Evolutionary conservation across 2,888 invertebrate species (phyloP), one percentile per base, ranked within the genome.

Genomic region (Muschampia plurimacula): DNA sequence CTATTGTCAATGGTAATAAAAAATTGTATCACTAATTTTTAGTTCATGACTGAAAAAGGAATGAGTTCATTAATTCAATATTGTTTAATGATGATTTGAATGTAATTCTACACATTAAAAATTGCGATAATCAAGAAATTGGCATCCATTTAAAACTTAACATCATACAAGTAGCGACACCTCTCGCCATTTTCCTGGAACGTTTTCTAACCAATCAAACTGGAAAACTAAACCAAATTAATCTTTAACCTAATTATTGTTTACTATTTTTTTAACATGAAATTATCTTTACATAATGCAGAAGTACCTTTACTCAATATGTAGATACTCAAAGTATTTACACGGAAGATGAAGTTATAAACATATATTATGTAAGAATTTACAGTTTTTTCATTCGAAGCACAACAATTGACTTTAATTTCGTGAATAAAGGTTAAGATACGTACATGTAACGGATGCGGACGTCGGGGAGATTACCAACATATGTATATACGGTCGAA

Each of bases 161-260:
- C 62, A 75, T 75, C 22, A 71, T 68, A 77, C 79, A 12, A 62
- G 76, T 85, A 81, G 88, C 87, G 90, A 83, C 90, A 89, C 84
- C 90, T 90, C 77, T 76, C 72, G 79, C 13, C 63, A 63, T 64
- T 67, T 72, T 63, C 60, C 36, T 46, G 36, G 70, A 36, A 67
- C 74, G 75, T 77, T 74, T 78, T 70, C 75, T 74, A 79, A 82
- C 77, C 77, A 71, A 63, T 41, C 4, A 36, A 41, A 22, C 62
- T 69, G 57, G 70, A 69, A 69, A 69, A 79, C 77, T 78, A 80
- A 66, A 28, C 44, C 44, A 44, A 44, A 81, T 82, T 82, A 80
- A 32, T 32, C 75, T 15, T 8, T 22, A 55, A 77, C 46, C 39
- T 15, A 22, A 63, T 46, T 66, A 55, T 15, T 32, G 1, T 36